Evolutionary conservation across 2,888 invertebrate genomes (phyloP).

Genomic region (Conus canariensis): DNA sequence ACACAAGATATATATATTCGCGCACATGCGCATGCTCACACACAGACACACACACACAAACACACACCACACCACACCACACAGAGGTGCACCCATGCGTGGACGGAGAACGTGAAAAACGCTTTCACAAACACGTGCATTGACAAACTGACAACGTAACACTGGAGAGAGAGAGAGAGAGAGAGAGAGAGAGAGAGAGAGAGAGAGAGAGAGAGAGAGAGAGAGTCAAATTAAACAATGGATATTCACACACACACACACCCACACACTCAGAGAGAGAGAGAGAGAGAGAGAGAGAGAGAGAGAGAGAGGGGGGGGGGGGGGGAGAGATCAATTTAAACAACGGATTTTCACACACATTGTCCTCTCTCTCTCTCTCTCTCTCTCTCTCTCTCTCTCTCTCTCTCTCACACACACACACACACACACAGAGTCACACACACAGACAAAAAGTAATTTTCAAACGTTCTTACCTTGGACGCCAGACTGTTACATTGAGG

Average conservation of each 20-base stretch:
- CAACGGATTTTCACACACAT: not conserved
- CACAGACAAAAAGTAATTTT: not conserved
- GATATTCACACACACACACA: too few species aligned
- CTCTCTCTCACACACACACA: not conserved
- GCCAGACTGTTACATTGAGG: not conserved
- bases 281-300: not conserved
- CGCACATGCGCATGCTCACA: too few species aligned
- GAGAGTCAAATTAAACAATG: too few species aligned
- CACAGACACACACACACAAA: not conserved
- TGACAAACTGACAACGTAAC: too few species aligned
- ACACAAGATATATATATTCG: too few species aligned
- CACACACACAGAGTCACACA: not conserved
- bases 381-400: too few species aligned
- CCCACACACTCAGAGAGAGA: not conserved
- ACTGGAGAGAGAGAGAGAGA: not conserved
- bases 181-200: slow-evolving; percentile 8
- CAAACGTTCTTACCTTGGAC: slow-evolving; percentile 5
- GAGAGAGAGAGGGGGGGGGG: not conserved
- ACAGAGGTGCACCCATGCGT: too few species aligned
- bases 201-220: not conserved
- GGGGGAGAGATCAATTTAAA: not conserved
- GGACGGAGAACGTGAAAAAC: too few species aligned
- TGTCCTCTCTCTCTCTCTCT: too few species aligned
- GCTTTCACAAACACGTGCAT: not conserved
- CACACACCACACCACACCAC: too few species aligned